phyloP scores from a whole-genome alignment of 2,888 invertebrate genomes.

The Epirrita christyi region DNA sequence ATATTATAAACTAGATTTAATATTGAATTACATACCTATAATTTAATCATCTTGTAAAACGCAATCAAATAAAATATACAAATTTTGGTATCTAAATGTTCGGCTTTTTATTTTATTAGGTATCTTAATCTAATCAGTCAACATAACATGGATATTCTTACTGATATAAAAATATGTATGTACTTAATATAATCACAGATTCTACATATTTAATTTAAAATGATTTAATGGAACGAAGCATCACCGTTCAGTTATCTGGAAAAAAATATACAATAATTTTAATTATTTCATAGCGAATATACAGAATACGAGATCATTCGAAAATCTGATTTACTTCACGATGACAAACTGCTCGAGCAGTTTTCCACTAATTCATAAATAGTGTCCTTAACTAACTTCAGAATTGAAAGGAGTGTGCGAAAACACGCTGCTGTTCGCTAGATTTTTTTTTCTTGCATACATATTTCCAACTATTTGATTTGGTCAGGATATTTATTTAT shows the following conservation, averaged over 20 bases:
- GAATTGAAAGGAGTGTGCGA: too few species aligned
- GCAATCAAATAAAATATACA: conserved; percentile 84
- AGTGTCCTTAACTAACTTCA: too few species aligned
- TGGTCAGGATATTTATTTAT: too few species aligned
- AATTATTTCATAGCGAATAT: neutral
- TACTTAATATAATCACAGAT: conserved; percentile 11
- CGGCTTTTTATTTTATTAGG: conserved; percentile 43
- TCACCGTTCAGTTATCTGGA: neutral
- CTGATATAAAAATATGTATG: neutral
- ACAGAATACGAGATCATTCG: too few species aligned
- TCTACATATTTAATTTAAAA: neutral
- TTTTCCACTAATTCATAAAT: too few species aligned
- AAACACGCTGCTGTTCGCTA: too few species aligned
- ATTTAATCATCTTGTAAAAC: conserved; percentile 84
- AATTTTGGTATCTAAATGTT: conserved; percentile 72
- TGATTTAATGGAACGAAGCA: neutral
- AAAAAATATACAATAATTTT: neutral
- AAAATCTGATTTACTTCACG: too few species aligned
- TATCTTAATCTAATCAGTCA: conserved; percentile 12
- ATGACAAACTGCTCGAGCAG: too few species aligned
- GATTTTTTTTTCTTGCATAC: too few species aligned
- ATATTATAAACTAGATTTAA: conserved; percentile 77
- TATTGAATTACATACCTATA: conserved; percentile 68
- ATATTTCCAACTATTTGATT: too few species aligned
- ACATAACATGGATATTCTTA: conserved; percentile 7